A percentile compares a stretch with the other conserved stretches of the same genome.
Evolutionary conservation across 1,140 invertebrate genomes (phyloP).

Genomic region (Macrostomum lignano): DNA sequence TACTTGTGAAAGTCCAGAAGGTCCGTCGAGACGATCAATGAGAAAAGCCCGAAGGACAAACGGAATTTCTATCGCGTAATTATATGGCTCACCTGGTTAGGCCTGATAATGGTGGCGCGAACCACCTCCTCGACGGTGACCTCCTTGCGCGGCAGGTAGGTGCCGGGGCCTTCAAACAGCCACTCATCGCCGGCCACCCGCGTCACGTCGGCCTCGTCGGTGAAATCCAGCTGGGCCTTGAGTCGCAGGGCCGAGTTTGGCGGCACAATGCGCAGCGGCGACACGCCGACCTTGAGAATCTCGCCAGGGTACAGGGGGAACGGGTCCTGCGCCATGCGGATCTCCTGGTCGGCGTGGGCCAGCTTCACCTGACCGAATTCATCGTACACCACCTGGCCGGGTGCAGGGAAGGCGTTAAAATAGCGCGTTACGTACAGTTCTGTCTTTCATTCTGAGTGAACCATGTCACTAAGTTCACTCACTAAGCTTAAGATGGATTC

Average conservation of each 20-base stretch:
- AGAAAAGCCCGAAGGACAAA: too few relatives aligned
- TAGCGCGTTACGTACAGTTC: too few relatives aligned
- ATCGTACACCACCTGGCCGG: conserved; percentile 14
- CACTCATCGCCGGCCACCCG: conserved; percentile 30
- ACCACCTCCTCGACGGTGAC: conserved; percentile 26
- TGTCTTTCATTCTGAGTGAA: too few relatives aligned
- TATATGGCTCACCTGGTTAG: too few relatives aligned
- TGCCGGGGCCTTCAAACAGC: conserved; percentile 15
- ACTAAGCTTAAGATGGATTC: too few relatives aligned
- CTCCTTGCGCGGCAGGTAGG: conserved; percentile 30
- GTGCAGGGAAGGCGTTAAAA: too few relatives aligned
- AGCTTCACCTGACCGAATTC: conserved; percentile 24
- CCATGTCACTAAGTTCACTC: too few relatives aligned
- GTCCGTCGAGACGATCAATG: too few relatives aligned
- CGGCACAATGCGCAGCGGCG: conserved; percentile 26
- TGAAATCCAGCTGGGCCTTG: conserved; percentile 25
- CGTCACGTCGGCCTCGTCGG: conserved; percentile 20
- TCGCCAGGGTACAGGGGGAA: conserved; percentile 33
- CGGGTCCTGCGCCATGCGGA: conserved; percentile 31
- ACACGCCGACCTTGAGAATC: conserved; percentile 22
- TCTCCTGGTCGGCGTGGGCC: conserved; percentile 29
- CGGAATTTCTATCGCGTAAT: too few relatives aligned
- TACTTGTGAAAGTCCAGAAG: too few relatives aligned
- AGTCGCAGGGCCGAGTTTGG: conserved; percentile 27
- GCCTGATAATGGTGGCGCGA: conserved; percentile 24